Conservation (phyloP, 2,888 invertebrate species). For the Orthosia gothica region DNA sequence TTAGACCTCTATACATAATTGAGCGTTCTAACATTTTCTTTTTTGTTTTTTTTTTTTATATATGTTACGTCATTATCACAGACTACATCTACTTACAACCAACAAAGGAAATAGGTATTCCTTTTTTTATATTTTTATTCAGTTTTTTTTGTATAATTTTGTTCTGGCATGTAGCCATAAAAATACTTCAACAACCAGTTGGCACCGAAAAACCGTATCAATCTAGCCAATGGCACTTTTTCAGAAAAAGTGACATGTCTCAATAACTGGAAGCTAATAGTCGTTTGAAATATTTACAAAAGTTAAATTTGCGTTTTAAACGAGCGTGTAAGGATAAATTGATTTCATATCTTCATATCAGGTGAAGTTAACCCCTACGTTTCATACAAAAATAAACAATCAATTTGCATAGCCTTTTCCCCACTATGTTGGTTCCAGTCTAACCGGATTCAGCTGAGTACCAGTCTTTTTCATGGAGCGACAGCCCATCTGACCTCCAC, state of each 20-base stretch:
- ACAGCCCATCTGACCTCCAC: too few species aligned
- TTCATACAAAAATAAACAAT: background rate
- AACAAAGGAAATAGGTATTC: background rate
- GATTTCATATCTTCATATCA: background rate
- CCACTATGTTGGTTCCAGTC: too few species aligned
- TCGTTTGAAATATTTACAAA: background rate
- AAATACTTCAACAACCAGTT: background rate
- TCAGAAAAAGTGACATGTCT: background rate
- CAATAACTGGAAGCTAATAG: background rate
- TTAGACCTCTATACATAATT: background rate
- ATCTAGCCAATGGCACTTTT: background rate
- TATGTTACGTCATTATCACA: conserved; percentile 38
- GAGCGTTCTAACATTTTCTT: background rate
- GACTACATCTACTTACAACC: conserved; percentile 16
- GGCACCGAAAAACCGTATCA: background rate
- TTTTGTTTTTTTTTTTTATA: background rate
- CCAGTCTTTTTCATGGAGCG: too few species aligned
- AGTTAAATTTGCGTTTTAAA: too few species aligned
- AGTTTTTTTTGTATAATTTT: background rate
- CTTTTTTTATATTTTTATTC: background rate
- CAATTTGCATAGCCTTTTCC: too few species aligned
- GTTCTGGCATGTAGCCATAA: too few species aligned
- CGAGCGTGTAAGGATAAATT: too few species aligned
- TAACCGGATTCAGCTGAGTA: too few species aligned
- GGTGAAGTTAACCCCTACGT: background rate